These are phyloP conservation scores for Hololepta plana DNA, from an alignment of 2,888 invertebrate genomes.

Conservation along the genomic window DNA sequence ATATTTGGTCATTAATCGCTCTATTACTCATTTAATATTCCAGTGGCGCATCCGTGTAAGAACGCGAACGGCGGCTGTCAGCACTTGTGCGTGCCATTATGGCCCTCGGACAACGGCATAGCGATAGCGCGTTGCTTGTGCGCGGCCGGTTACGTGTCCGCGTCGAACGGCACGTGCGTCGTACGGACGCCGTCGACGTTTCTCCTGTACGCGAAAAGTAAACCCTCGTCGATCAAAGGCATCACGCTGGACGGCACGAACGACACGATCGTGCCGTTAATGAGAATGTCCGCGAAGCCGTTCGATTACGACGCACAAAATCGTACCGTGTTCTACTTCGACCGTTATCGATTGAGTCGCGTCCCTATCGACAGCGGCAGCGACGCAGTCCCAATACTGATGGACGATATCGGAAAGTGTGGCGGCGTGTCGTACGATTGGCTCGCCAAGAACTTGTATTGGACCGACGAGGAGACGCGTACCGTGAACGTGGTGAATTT, in stretches of 20 bases:
- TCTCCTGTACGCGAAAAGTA: constrained; percentile 43
- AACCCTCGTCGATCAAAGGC: constrained; percentile 54
- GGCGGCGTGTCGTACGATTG: constrained; percentile 72
- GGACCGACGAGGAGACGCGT: constrained; percentile 58
- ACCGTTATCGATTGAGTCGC: constrained; percentile 3
- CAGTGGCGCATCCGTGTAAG: constrained; percentile 50
- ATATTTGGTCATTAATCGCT: no score
- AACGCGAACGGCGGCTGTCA: constrained; percentile 49
- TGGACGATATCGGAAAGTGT: constrained; percentile 40
- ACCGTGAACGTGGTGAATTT: constrained; percentile 50
- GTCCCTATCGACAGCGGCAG: no score
- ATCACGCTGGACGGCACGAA: constrained; percentile 29
- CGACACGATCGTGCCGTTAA: constrained; percentile 51
- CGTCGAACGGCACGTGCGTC: constrained; percentile 34
- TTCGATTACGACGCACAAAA: constrained; percentile 47
- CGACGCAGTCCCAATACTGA: no score
- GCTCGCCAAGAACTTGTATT: constrained; percentile 67
- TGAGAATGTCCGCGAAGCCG: constrained; percentile 39
- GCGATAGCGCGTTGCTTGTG: constrained; percentile 51
- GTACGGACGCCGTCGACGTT: constrained; percentile 37
- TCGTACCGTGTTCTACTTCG: constrained; percentile 38
- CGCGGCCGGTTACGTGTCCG: constrained; percentile 46
- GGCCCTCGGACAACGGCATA: constrained; percentile 29
- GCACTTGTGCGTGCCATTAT: constrained; percentile 56
- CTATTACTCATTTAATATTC: constrained; percentile 11